Conservation (phyloP, 2,797 vertebrate species). For the Xiphorhynchus erythropygius region DNA sequence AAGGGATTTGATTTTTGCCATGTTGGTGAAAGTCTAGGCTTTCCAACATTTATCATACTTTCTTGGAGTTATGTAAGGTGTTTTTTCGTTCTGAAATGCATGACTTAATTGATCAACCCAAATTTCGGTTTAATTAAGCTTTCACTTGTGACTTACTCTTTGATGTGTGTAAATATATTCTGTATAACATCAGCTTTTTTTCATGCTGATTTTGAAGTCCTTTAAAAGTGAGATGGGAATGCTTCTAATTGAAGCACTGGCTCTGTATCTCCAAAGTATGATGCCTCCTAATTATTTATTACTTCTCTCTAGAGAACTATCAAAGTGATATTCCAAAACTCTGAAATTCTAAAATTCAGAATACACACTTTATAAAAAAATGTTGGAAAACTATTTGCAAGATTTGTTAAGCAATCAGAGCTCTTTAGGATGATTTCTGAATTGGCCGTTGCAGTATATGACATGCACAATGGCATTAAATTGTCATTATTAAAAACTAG, state of each 20-base stretch:
- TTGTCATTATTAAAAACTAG: conserved; percentile 64
- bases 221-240: conserved; percentile 45
- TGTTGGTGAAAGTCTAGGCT: not conserved
- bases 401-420: conserved; percentile 57
- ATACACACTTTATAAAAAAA: not conserved
- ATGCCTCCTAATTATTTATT: conserved; percentile 55
- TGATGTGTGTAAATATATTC: conserved; percentile 62
- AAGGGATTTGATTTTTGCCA: not conserved
- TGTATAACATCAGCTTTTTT: conserved; percentile 31
- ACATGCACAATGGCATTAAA: conserved; percentile 36
- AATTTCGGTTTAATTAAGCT: conserved; percentile 56
- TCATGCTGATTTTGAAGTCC: conserved; percentile 43
- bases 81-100: conserved; percentile 38
- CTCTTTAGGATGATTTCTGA: conserved; percentile 47
- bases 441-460: conserved; percentile 9
- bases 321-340: not conserved
- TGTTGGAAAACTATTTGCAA: conserved; percentile 33
- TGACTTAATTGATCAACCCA: conserved; percentile 38
- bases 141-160: conserved; percentile 39
- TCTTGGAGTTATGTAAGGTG: conserved; percentile 42
- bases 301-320: conserved; percentile 41
- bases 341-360: conserved; percentile 22
- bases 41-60: conserved; percentile 2
- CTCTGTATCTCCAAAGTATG: conserved; percentile 23
- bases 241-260: conserved; percentile 42